phyloP scores from a whole-genome alignment of 2,888 invertebrate species.

The Nesidiocoris tenuis region DNA sequence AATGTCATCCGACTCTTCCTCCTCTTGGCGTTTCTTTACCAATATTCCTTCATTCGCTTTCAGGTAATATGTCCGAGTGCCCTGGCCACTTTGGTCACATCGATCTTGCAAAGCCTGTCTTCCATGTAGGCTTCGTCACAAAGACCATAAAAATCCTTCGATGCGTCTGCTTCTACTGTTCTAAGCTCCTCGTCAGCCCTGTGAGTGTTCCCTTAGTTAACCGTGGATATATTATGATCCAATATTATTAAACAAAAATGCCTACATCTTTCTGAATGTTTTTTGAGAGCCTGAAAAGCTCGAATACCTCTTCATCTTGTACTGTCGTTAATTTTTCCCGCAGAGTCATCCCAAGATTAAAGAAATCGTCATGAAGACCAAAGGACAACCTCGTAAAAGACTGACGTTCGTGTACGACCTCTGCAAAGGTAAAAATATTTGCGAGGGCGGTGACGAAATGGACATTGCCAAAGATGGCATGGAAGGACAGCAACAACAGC shows the following conservation, averaged over 20 bases:
- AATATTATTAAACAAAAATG: no score
- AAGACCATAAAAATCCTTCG: constrained; percentile 96
- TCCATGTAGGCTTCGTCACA: constrained; percentile 95
- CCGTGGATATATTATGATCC: background rate
- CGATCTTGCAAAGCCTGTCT: constrained; percentile 96
- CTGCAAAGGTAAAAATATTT: constrained; percentile 96
- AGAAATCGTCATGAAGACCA: constrained; percentile 92
- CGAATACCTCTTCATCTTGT: background rate
- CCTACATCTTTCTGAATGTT: no score
- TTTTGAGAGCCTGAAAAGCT: background rate
- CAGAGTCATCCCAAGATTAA: constrained; percentile 88
- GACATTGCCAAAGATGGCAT: constrained; percentile 73
- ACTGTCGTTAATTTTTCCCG: constrained; percentile 49
- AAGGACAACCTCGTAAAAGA: constrained; percentile 92
- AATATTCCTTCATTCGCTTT: constrained; percentile 26
- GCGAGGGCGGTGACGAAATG: constrained; percentile 98
- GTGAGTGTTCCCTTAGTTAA: constrained; percentile 62
- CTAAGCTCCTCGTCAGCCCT: constrained; percentile 91
- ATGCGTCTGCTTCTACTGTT: constrained; percentile 99
- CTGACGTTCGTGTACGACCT: constrained; percentile 94
- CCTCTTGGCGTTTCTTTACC: background rate
- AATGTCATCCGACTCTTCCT: no score
- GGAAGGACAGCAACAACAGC: constrained; percentile 40
- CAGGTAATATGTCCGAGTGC: constrained; percentile 94
- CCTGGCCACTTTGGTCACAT: constrained; percentile 99